Percentiles rank a stretch among this genome's conserved stretches.
These are phyloP conservation scores for Lordiphosa collinella DNA, from an alignment of 1,140 invertebrate species.

Conservation along the genomic window DNA sequence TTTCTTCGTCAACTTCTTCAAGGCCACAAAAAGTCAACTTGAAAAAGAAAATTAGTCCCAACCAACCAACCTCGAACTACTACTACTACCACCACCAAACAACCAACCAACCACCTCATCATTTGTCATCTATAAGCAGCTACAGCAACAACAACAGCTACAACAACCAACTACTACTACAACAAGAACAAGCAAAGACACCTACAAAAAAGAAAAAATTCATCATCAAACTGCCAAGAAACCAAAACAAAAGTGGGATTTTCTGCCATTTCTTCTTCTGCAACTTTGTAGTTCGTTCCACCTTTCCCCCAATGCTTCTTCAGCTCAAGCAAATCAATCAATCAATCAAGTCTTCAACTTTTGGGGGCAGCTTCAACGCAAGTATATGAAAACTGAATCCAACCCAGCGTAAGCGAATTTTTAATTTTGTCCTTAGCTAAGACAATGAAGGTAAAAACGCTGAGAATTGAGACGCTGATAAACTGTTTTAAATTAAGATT, in stretches of 20 bases:
- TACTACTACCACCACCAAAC: conserved; percentile 26
- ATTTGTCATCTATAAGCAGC: conserved; percentile 41
- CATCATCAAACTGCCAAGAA: too few relatives aligned
- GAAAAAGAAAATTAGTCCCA: conserved; percentile 6
- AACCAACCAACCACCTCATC: conserved; percentile 43
- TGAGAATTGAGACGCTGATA: too few relatives aligned
- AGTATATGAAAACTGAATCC: background rate
- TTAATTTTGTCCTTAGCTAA: too few relatives aligned
- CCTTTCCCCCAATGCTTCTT: conserved; percentile 9
- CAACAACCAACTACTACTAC: conserved; percentile 20
- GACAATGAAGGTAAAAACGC: too few relatives aligned
- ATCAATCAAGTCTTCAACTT: background rate
- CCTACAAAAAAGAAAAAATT: conserved; percentile 5
- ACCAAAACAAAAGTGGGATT: background rate
- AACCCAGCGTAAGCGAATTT: too few relatives aligned
- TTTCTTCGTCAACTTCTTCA: conserved; percentile 15
- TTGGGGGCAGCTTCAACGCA: conserved; percentile 34
- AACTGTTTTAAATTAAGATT: too few relatives aligned
- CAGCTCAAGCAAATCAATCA: conserved; percentile 15
- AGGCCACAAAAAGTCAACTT: background rate
- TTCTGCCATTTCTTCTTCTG: too few relatives aligned
- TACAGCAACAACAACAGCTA: conserved; percentile 37
- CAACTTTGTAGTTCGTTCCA: conserved; percentile 8
- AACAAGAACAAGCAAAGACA: conserved; percentile 14
- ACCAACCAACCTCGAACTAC: conserved; percentile 41